Base-by-base conservation (phyloP, 2,113 vertebrate genomes). In the Brachionichthys hirsutus region DNA sequence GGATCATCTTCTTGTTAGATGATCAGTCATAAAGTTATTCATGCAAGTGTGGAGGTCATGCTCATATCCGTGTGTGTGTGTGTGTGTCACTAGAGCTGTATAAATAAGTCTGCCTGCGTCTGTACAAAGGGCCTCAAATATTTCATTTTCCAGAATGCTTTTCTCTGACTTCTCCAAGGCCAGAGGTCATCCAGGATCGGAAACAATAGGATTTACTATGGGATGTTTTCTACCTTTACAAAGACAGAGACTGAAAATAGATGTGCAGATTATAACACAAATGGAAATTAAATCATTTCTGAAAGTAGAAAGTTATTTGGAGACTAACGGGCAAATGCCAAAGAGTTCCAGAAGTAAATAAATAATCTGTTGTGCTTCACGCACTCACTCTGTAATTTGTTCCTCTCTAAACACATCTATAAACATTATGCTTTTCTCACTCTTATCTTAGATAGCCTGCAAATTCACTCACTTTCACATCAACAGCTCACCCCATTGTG, bases 111-210 rank as follows among this genome's bases (percentile, higher is more conserved):
- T 64, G 63, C 70, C 71, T 47, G 50, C 67, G 73, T 75, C 64
- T 75, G 77, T 55, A 77, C 36, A 73, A 66, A 82, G 76, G 49
- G 54, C 16, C 45, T 84, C 78, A 78, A 76, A 12, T 69, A 20
- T 88, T 83, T 77, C 77, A 80, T 74, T 78, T 81, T 71, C 81
- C 79, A 77, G 45, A 69, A 54, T 71, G 47, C 76, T 74, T 80
- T 69, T 77, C 62, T 79, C 70, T 35, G 62, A 63, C 70, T 84
- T 65, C 73, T 57, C 53, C 67, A 72, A 80, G 68, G 85, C 84
- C 70, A 81, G 54, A 81, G 85, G 83, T 85, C 82, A 85, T 84
- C 68, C 0, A 35, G 73, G 62, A 80, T 46, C 52, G 54, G 72
- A 54, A 60, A 70, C 77, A 81, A 83, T 59, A 80, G 74, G 78